Base-by-base conservation (phyloP, 2,888 invertebrate genomes). In the Cataglyphis albicans region DNA sequence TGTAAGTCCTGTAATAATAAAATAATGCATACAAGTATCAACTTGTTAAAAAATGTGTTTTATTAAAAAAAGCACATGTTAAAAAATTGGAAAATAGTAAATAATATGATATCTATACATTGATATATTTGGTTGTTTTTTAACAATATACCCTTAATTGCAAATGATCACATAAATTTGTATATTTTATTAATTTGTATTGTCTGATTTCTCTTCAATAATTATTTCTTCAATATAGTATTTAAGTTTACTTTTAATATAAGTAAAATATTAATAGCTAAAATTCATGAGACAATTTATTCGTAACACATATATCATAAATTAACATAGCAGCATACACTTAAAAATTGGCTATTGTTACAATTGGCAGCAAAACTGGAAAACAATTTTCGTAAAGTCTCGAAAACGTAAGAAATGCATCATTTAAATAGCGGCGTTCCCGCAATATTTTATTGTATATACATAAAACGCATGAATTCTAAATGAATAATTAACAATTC, bases 61-160 rank as follows among this genome's bases (percentile, higher is more conserved):
- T 80, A 80, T 80, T 80, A 80, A 80, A 80, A 52, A 80, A 72
- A 73, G 78, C 74, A 80, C 78, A 80, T 80, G 32, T 80, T 80
- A 80, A 80, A 80, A 80, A 73, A 72, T 80, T 80, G 72, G 35
- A 80, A 72, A 80, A 80, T 72, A 72, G 59, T 80, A 70, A 78
- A 72, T 25, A 59, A 78, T 70, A 78, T 32, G 29, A 57, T 35
- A 35, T 29, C 29, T 44, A 41, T 72, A 73, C 57, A 59, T 72
- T 44, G 74, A 52, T 48, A 44, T 15, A 44, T 32, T 38, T 57
- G 72, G 38, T 76, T 44, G 55, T 18, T 72, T 72, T 72, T 59
- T 44, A 21, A 59, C 15, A 73, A 29, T 59, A 73, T 73, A 35
- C 38, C n/a, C 52, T 10, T 65, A 68, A 75, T 57, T 59, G 73